Base-by-base conservation (phyloP, 2,797 vertebrate genomes). In the Pygocentrus nattereri region DNA sequence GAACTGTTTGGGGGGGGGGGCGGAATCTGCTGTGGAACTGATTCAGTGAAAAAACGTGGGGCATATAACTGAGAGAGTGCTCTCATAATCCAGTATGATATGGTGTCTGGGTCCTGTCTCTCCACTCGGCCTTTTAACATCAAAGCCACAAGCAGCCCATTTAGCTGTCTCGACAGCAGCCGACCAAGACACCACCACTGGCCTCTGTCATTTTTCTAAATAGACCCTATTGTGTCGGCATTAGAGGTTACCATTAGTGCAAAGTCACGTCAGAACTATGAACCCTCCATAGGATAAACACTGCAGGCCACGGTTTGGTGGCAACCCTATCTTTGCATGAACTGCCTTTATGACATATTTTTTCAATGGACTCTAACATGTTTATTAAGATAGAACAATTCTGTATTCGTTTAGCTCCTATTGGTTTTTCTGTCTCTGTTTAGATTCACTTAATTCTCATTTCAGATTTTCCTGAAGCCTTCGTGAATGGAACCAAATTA, bases 211-310 rank as follows among this genome's bases (percentile, higher is more conserved):
- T 84, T 88, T 79, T 84, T 89, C 90, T 89, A 89, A 92, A 93
- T 88, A 82, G 87, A 67, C 81, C 89, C 85, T 84, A 88, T 92
- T 90, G 88, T 91, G 85, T 88, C 79, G 79, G 84, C 72, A 84
- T 89, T 90, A 88, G 88, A 89, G 90, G 89, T 90, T 86, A 65
- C 31, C 81, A 89, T 91, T 90, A 89, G 82, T 76, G 85, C 87
- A 88, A 79, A 85, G 85, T 87, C 79, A 85, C 85, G 89, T 91
- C 86, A 91, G 81, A 84, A 84, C 85, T 85, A 23, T 72, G 70
- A 54, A 81, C 25, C 10, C 61, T 78, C 11, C 21, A 56, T 30
- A 58, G 38, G 52, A 74, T 38, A 44, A 59, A 74, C 64, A 31
- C 4, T 34, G 12, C 10, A 4, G 31, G 31, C 31, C 31, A 38